Base-by-base conservation (phyloP, 2,888 invertebrate genomes). In the Cordilura impudica region DNA sequence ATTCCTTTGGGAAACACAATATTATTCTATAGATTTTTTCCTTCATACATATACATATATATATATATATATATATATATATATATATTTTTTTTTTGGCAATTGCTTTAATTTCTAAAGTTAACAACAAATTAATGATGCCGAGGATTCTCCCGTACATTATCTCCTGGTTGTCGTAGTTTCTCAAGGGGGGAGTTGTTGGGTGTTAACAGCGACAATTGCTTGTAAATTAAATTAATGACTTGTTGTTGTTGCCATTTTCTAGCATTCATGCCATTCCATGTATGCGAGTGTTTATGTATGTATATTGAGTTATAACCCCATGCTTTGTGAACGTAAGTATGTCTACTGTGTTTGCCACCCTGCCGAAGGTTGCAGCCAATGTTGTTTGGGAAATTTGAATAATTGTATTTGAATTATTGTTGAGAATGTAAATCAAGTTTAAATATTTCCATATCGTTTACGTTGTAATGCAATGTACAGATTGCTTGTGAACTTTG, bases 171-270 rank as follows among this genome's bases (percentile, higher is more conserved):
- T 39, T 43, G 8, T 3, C 1, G n/a, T 53, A 19, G 21, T 21
- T 4, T 49, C 43, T 35, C 14, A 49, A 67, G 47, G 61, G 60
- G 61, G 71, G 56, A 47, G 74, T 60, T n/a, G n/a, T n/a, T 54
- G 74, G 79, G 75, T 79, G 79, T 79, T 79, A 69, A 77, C 58
- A 75, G 69, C 80, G 72, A 70, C 76, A 81, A 81, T 76, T 75
- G 80, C 74, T 78, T 78, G 78, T 73, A 80, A 78, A 79, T 79
- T 77, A 82, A 82, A 79, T 79, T 79, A 79, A 73, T 80, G 80
- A 80, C 75, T 82, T 82, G 65, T 73, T 51, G 65, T 56, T 74
- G 75, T 72, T 63, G 74, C 69, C 60, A 63, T 72, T 65, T 47
- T 51, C 7, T 19, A 31, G 65, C 60, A 39, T 39, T n/a, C 35